These are phyloP conservation scores for Columba guinea DNA, from an alignment of 2,797 vertebrate species.

Conservation along the genomic window DNA sequence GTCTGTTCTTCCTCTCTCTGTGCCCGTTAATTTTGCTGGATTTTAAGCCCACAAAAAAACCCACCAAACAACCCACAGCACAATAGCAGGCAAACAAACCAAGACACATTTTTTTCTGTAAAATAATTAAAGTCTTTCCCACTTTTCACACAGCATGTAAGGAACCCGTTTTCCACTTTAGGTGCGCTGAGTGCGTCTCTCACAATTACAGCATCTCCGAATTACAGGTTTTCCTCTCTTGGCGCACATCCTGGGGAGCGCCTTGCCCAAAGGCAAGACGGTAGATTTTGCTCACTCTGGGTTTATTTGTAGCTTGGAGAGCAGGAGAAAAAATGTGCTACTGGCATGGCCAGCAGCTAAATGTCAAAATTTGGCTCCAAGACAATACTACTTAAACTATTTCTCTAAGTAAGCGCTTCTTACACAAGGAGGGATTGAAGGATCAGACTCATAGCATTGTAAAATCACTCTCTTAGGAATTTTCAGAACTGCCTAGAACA, in stretches of 20 bases:
- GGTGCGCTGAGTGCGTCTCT: not conserved
- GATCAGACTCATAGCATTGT: slow-evolving; percentile 59
- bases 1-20: not conserved
- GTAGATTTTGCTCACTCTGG: not conserved
- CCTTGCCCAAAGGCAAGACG: slow-evolving; percentile 36
- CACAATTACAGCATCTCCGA: not conserved
- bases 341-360: slow-evolving; percentile 54
- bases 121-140: not conserved
- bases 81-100: not conserved
- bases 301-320: slow-evolving; percentile 1
- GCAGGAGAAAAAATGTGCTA: slow-evolving; percentile 12
- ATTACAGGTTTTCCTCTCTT: fast-evolving
- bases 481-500: slow-evolving; percentile 59
- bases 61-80: not conserved
- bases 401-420: slow-evolving; percentile 59
- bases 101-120: not conserved
- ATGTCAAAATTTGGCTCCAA: slow-evolving; percentile 66
- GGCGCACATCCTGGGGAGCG: not conserved
- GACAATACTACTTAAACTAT: slow-evolving; percentile 49
- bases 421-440: slow-evolving; percentile 55
- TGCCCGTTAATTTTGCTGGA: not conserved
- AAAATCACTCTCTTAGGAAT: slow-evolving; percentile 64
- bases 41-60: not conserved
- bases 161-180: not conserved
- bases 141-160: not conserved